Base-by-base conservation (phyloP, 2,113 vertebrate species). In the Caranx melampygus region DNA sequence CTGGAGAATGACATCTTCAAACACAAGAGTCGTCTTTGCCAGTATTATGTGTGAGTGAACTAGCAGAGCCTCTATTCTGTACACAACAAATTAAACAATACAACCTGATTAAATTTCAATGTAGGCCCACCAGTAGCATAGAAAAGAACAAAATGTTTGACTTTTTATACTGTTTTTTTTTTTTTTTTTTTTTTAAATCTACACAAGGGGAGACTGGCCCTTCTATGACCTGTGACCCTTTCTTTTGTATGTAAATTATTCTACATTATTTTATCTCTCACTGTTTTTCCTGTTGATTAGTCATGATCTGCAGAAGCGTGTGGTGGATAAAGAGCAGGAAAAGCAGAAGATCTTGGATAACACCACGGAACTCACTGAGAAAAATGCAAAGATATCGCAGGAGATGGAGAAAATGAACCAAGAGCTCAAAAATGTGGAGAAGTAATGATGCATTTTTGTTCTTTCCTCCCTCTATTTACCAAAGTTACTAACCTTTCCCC, bases 1-100 rank as follows among this genome's bases (percentile, higher is more conserved):
- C 88, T 98, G 90, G 97, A 99, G 93, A 99, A 99, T 78, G 95
- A 96, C 84, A 95, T 97, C 80, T 96, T 97, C 84, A 96, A 93
- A 86, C 96, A 97, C 85, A 99, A 97, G 93, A 97, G 94, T 92
- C 92, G 83, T 4, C 94, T 98, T 40, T 96, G 92, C 87, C 98
- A 99, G 14, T 97, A 97, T 88, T 96, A 98, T 26, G 94, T 97
- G 97, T 99, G 94, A 96, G 98, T 95, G 76, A 70, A 81, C 35
- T 40, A 69, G 26, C 33, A 18, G 2, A 11, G 12, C 52, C 21
- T 64, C 20, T 72, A 20, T 45, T 66, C 21, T 55, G 37, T 71
- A 16, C 18, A 63, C 31, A 13, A 77, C 49, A 52, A 45, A 72
- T 61, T 8, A 51, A 21, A 20, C 44, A 58, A 21, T 66, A 57